A percentile compares a stretch with the other conserved stretches of the same genome.
Conservation (phyloP, 2,797 vertebrate species). For the Coracias cyanogaster region DNA sequence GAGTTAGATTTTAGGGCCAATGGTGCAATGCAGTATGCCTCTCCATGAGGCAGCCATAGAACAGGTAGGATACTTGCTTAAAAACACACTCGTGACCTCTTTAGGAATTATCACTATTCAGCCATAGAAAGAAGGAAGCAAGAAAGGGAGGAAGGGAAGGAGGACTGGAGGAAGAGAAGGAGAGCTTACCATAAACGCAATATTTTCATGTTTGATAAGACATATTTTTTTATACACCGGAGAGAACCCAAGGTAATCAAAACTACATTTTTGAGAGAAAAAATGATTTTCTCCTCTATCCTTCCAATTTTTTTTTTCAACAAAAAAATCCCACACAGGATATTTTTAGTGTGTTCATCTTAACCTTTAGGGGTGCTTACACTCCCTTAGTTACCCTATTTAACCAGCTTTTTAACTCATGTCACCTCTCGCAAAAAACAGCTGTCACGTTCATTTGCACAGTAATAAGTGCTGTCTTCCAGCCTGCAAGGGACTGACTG, state of each 20-base stretch:
- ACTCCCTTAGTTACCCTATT: slow-evolving; percentile 9
- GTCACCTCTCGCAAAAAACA: slow-evolving; percentile 44
- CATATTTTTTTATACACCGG: background rate
- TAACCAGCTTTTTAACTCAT: slow-evolving; percentile 56
- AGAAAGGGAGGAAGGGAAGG: background rate
- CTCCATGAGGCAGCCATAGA: background rate
- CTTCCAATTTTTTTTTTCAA: background rate
- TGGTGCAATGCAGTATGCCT: background rate
- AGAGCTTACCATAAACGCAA: background rate
- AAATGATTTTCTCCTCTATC: background rate
- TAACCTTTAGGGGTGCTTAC: background rate
- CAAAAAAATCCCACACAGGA: background rate
- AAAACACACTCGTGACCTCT: accelerated
- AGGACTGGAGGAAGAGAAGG: background rate
- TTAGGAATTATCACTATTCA: background rate
- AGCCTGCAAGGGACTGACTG: slow-evolving; percentile 57
- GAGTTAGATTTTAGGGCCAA: background rate
- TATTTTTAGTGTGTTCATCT: background rate
- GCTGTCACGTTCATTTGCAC: slow-evolving; percentile 75
- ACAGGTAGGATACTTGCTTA: background rate
- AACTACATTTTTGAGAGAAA: background rate
- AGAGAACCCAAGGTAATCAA: background rate
- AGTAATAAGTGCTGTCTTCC: slow-evolving; percentile 75
- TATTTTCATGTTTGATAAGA: background rate
- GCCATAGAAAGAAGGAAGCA: background rate